Base-by-base conservation (phyloP, 2,888 invertebrate species). In the Tanypteryx hageni region DNA sequence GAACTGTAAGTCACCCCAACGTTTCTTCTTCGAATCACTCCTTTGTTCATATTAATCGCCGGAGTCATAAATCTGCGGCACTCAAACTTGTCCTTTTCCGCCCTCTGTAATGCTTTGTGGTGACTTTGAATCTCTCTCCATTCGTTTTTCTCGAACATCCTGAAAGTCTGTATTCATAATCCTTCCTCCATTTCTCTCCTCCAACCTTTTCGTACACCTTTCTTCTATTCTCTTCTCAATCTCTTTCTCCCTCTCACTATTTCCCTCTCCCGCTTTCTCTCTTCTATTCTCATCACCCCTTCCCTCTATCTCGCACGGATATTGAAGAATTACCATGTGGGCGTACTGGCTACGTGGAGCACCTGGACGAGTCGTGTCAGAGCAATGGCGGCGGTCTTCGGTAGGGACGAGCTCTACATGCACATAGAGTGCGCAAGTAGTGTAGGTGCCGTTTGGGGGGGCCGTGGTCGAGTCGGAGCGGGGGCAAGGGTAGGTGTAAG, bases 261-360 rank as follows among this genome's bases (percentile, higher is more conserved):
- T 13, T 82, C 82, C 56, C n/a, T 27, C 59, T 64, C n/a, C 61
- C 27, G 16, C 18, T 14, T 31, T n/a, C 56, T 27, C 44, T 56
- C n/a, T 16, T 44, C 27, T 2, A 18, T 13, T n/a, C 44, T 3
- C n/a, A 44, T 56, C 18, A 14, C 10, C n/a, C 56, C 14, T 1
- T 57, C 64, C 31, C 61, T 44, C 57, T 89, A 64, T 89, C 44
- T 68, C 64, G 44, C 64, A 18, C 89, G 89, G 64, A 89, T 89
- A 89, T 89, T 89, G 89, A 89, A 68, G 89, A 64, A 31, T 64
- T 64, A 64, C 64, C 64, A 68, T 61, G 89, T 89, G 89, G 89
- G 89, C 89, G 89, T 68, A n/a, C 89, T 27, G 89, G 61, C 64
- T 68, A 64, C 89, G 61, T n/a, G 64, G 89, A 89, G 44, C 89